These are phyloP conservation scores for Drepana falcataria DNA, from an alignment of 2,888 invertebrate species.

Conservation along the genomic window DNA sequence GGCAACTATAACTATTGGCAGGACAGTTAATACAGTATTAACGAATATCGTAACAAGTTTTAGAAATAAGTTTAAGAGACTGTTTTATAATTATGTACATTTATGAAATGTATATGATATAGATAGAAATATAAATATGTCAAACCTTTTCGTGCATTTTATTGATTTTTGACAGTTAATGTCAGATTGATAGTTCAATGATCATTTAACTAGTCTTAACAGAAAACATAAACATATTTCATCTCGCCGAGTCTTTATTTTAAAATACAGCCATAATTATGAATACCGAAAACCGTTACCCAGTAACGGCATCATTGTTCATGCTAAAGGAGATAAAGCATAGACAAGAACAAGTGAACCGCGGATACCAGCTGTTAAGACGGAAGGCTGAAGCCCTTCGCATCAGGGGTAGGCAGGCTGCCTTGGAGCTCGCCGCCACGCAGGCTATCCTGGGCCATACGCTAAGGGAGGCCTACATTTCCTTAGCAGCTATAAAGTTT, in stretches of 20 bases:
- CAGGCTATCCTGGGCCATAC: slow-evolving; percentile 58
- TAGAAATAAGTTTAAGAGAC: slow-evolving; percentile 39
- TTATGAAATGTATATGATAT: slow-evolving; percentile 60
- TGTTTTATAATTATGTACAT: slow-evolving; percentile 50
- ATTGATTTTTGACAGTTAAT: not conserved
- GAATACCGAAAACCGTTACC: slow-evolving; percentile 64
- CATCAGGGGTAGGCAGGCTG: slow-evolving; percentile 51
- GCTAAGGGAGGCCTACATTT: slow-evolving; percentile 63
- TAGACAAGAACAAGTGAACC: slow-evolving; percentile 56
- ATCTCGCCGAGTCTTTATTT: not conserved
- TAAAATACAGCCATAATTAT: slow-evolving; percentile 21
- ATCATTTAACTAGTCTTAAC: too few species aligned
- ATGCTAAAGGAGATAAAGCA: slow-evolving; percentile 68
- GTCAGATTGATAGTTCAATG: not conserved
- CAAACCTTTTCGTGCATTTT: slow-evolving; percentile 6
- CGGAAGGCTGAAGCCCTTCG: slow-evolving; percentile 63
- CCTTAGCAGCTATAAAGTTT: slow-evolving; percentile 67
- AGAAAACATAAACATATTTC: too few species aligned
- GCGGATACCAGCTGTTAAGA: slow-evolving; percentile 59
- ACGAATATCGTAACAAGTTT: not conserved
- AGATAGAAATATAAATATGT: slow-evolving; percentile 22
- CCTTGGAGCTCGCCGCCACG: slow-evolving; percentile 49
- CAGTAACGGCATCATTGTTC: slow-evolving; percentile 63
- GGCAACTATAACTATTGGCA: slow-evolving; percentile 71
- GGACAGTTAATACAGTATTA: slow-evolving; percentile 42